Evolutionary conservation across 2,888 invertebrate species (phyloP).

Genomic region (Stramonita haemastoma): DNA sequence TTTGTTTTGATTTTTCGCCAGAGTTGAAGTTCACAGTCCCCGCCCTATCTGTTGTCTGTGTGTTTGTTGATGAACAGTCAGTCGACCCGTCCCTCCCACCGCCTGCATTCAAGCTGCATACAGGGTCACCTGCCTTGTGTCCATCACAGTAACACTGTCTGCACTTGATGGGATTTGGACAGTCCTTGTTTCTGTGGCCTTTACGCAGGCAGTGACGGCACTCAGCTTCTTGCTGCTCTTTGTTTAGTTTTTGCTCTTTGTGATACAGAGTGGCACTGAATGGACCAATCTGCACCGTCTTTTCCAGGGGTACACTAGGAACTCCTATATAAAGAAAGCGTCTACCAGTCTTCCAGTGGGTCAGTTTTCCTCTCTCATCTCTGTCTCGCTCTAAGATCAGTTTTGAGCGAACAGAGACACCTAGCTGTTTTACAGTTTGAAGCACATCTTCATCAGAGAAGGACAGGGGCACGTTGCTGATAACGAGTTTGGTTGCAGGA

Average conservation of each 20-base stretch:
- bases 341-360: not conserved
- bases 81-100: not conserved
- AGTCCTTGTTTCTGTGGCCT: not conserved
- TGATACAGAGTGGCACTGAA: not conserved
- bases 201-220: not conserved
- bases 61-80: not conserved
- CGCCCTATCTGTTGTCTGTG: not conserved
- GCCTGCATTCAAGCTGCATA: not conserved
- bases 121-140: not conserved
- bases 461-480: too few relatives aligned
- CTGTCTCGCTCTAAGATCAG: not conserved
- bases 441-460: too few relatives aligned
- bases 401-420: too few relatives aligned
- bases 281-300: not conserved
- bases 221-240: not conserved
- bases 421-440: too few relatives aligned
- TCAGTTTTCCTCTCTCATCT: constrained; percentile 1
- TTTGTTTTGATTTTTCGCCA: not conserved
- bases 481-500: too few relatives aligned
- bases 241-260: not conserved
- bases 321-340: not conserved
- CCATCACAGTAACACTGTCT: constrained; percentile 3
- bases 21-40: not conserved
- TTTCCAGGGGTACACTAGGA: not conserved
- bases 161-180: not conserved